Conservation (phyloP, 2,113 vertebrate species). For the Sporophila hypoxantha region DNA sequence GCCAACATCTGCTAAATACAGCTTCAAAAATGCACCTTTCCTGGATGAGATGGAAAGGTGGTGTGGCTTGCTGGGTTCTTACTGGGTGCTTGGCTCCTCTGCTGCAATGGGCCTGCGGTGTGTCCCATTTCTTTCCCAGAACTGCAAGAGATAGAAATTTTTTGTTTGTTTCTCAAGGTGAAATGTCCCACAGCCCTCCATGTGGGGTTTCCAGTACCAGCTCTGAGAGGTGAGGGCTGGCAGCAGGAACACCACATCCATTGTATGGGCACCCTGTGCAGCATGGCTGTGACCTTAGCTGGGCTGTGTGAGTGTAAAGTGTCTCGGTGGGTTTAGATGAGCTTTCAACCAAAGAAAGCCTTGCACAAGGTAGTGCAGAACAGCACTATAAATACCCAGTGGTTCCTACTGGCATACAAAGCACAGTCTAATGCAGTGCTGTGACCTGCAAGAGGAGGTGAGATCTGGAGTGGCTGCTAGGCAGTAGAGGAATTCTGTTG, state of each 20-base stretch:
- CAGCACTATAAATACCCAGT: background rate
- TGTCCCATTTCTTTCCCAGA: background rate
- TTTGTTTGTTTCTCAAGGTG: background rate
- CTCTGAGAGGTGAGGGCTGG: background rate
- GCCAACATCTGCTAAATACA: background rate
- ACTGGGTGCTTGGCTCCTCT: background rate
- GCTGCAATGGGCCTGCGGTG: accelerated
- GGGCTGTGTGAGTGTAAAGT: background rate
- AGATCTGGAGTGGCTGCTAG: background rate
- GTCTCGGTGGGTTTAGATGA: background rate
- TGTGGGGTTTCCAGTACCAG: background rate
- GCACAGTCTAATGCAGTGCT: background rate
- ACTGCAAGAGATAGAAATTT: background rate
- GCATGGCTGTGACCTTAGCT: background rate
- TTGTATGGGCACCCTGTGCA: background rate
- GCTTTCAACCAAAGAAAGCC: background rate
- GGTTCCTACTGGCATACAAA: background rate
- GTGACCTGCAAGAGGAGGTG: background rate
- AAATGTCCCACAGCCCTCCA: background rate
- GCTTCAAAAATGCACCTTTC: background rate
- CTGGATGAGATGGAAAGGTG: accelerated
- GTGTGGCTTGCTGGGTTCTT: background rate
- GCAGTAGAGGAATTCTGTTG: background rate
- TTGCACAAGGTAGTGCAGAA: background rate
- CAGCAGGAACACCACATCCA: background rate